Base-by-base conservation (phyloP, 2,113 vertebrate genomes). In the Vanacampus margaritifer region DNA sequence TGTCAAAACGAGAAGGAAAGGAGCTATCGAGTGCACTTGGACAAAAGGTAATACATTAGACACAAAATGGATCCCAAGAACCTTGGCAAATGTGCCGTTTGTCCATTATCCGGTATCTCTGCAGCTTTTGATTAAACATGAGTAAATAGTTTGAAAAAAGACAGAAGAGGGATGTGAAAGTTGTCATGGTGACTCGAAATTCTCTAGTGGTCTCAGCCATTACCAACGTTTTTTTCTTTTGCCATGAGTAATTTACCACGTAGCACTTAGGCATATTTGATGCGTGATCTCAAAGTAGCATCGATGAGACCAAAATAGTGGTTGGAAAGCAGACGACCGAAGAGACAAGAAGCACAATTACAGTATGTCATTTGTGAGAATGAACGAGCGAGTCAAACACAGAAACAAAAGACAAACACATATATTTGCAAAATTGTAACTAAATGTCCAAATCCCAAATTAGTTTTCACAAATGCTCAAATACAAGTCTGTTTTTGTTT, bases 201-300 rank as follows among this genome's bases (percentile, higher is more conserved):
- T 65, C 73, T 74, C 83, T 67, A 84, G 78, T 68, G 74, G 79
- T 84, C 76, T 85, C 78, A 16, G 79, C 82, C 85, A 88, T 88
- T 86, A 87, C 70, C 46, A 72, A 79, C 74, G 50, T 73, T 84
- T 79, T 41, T 13, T 41, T 39, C 10, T 39, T 9, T 9, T 12
- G 36, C 1, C 75, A 75, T 69, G 72, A 75, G 74, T 80, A 84
- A 80, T 74, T 83, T 81, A 84, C 78, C 73, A 72, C 71, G 76
- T 73, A 82, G 81, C 80, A 86, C 80, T 88, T 88, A 81, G 66
- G 75, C 84, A 82, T 87, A 87, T 88, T 39, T 86, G 87, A 83
- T 85, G 76, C 81, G 82, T 84, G 72, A 78, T 79, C 76, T 79
- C 75, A 84, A 75, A 73, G 62, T 79, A 78, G 67, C 64, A 80